Base-by-base conservation (phyloP, 1,140 invertebrate species). In the Drepana arcuata region DNA sequence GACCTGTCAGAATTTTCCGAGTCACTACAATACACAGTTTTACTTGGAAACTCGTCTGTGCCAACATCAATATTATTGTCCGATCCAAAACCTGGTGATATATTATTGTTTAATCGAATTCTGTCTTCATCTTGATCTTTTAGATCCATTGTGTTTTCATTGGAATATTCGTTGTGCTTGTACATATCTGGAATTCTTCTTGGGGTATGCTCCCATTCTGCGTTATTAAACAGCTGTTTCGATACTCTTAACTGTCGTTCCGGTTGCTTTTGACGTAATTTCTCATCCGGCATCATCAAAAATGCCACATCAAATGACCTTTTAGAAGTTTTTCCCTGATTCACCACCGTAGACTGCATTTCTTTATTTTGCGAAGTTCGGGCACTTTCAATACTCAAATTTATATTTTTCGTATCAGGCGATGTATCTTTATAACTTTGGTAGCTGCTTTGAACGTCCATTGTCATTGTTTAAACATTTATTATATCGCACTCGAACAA, bases 261-360 rank as follows among this genome's bases (percentile, higher is more conserved):
- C 9, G 78, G 86, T 52, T 90, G 88, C 50, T 90, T 89, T 30
- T 89, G 86, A 21, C 89, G 88, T 25, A 90, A 64, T 57, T 93
- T 92, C 34, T 94, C 93, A 49, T 94, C 93, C 1, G 93, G 93
- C 55, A 93, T 91, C 81, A 95, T 93, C 2, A 95, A 74, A 46
- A 95, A 95, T 1, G 93, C 93, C 0, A 95, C 93, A 62, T 95
- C 93, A 54, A 95, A 95, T 7, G 92, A 92, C 9, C 93, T 79
- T 53, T 95, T 95, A 12, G 86, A 75, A 2, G 82, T 67, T 45
- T 80, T 81, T 2, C 41, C 61, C 36, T 53, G 66, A 47, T 62
- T 74, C 1, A 74, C 23, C 13, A 62, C 48, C n/a, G 78, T 71
- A 7, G 69, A 70, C 39, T 73, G 68, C 58, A 67, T 68, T 10